Evolutionary conservation across 2,888 invertebrate genomes (phyloP), one percentile per base, ranked within the genome.

Genomic region (Melanotus villosus): DNA sequence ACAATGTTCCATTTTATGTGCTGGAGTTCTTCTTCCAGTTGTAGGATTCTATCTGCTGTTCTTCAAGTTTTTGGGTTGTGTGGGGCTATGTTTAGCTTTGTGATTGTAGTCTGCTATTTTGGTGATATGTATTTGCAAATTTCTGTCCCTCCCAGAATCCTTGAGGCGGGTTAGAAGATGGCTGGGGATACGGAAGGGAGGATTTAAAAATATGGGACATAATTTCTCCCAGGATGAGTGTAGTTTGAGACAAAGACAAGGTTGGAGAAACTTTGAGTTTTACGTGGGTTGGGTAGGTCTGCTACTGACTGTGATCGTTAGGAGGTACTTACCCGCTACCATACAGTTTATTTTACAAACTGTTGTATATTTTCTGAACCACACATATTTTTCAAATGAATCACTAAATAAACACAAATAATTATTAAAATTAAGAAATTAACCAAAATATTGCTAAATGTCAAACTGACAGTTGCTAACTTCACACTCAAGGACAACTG

Each of bases 191-290:
- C 4, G 16, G 14, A 45, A 19, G 19, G 45, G 4, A 18, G 16
- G 26, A 26, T 26, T 26, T 14, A 9, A 45, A 14, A 14, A n/a
- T 45, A 45, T 45, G 45, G 7, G 45, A 45, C 45, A 45, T 45
- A 45, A 14, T 16, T 45, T 45, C 45, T 45, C 45, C 14, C 12
- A 10, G 19, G 19, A 45, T 9, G 19, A 16, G 45, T 19, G 45
- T n/a, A n/a, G n/a, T n/a, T n/a, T n/a, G n/a, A n/a, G n/a, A n/a
- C n/a, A n/a, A n/a, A n/a, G n/a, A n/a, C n/a, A n/a, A n/a, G 19
- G 4, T 14, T 9, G 45, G n/a, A 45, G n/a, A 45, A 45, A 45
- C 16, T 14, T 9, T 45, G 45, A 45, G 45, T 45, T 45, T 45
- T 14, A 14, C 45, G 45, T 45, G 18, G 45, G 19, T 14, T 9